phyloP scores from a whole-genome alignment of 2,888 invertebrate genomes.

The Diogma glabrata region DNA sequence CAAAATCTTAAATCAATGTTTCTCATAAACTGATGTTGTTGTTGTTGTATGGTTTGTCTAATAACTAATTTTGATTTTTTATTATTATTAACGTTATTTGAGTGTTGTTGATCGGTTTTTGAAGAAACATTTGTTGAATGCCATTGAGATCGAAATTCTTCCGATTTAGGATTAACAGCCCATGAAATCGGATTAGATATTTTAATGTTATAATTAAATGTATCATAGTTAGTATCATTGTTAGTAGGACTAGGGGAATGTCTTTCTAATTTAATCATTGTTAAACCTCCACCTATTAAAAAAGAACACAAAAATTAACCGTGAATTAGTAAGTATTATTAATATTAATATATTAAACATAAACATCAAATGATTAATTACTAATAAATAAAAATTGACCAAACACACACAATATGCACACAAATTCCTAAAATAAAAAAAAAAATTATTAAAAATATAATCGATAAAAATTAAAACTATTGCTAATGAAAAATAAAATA shows the following conservation, averaged over 20 bases:
- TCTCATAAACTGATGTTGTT: conserved; percentile 8
- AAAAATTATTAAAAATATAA: conserved; percentile 2
- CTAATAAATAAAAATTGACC: background rate
- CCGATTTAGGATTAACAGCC: conserved; percentile 29
- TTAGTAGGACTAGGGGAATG: conserved; percentile 16
- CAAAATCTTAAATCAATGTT: conserved; percentile 7
- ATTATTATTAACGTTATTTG: no score
- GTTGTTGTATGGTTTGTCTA: conserved; percentile 5
- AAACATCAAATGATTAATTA: no score
- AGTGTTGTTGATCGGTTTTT: no score
- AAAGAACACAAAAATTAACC: no score
- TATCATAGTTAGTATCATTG: conserved; percentile 13
- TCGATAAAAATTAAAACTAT: background rate
- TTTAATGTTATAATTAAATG: conserved; percentile 33
- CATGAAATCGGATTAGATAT: conserved; percentile 35
- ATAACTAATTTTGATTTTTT: conserved; percentile 4
- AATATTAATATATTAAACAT: no score
- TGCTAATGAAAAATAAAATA: conserved; percentile 4
- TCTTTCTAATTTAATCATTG: conserved; percentile 18
- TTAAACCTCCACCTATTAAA: conserved; percentile 7
- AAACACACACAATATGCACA: conserved; percentile 1
- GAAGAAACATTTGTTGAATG: conserved; percentile 12
- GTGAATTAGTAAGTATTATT: no score
- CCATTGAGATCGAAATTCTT: background rate
- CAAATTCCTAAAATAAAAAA: background rate